A percentile compares a stretch with the other conserved stretches of the same genome.
Conservation (phyloP, 2,797 vertebrate genomes). For the Phrynocephalus forsythii region DNA sequence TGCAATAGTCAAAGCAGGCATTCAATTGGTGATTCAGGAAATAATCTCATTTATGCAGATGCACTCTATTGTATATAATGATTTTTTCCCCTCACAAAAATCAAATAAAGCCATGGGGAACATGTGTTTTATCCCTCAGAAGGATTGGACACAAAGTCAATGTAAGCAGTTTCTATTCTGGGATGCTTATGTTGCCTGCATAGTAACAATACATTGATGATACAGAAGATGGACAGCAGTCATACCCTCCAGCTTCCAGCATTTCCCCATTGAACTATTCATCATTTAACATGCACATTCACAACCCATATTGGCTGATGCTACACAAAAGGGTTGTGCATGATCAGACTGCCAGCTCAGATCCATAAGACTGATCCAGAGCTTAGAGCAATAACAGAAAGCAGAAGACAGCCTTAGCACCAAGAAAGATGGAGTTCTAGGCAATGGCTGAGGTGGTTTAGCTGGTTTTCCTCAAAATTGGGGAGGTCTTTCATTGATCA, state of each 20-base stretch:
- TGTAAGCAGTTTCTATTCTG: slow-evolving; percentile 68
- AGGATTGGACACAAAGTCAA: slow-evolving; percentile 68
- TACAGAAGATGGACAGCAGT: slow-evolving; percentile 62
- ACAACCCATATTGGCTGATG: slow-evolving; percentile 68
- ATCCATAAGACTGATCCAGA: slow-evolving; percentile 5
- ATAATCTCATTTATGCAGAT: slow-evolving; percentile 49
- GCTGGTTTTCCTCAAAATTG: background rate
- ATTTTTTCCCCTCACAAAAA: slow-evolving; percentile 33
- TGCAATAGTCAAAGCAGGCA: slow-evolving; percentile 29
- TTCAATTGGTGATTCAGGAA: slow-evolving; percentile 43
- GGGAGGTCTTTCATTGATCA: background rate
- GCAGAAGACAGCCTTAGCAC: background rate
- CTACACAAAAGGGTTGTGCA: slow-evolving; percentile 63
- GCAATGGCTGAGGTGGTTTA: background rate
- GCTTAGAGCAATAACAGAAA: background rate
- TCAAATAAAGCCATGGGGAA: slow-evolving; percentile 67
- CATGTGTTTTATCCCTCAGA: slow-evolving; percentile 62
- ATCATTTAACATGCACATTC: slow-evolving; percentile 70
- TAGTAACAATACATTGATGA: slow-evolving; percentile 69
- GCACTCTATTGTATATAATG: slow-evolving; percentile 30
- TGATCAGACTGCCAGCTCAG: slow-evolving; percentile 64
- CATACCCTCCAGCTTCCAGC: slow-evolving; percentile 69
- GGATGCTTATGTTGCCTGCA: slow-evolving; percentile 62
- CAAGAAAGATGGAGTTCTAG: background rate
- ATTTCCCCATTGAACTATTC: slow-evolving; percentile 72